These are phyloP conservation scores for Platanista minor DNA, from an alignment of 2,113 vertebrate genomes.

Conservation along the genomic window DNA sequence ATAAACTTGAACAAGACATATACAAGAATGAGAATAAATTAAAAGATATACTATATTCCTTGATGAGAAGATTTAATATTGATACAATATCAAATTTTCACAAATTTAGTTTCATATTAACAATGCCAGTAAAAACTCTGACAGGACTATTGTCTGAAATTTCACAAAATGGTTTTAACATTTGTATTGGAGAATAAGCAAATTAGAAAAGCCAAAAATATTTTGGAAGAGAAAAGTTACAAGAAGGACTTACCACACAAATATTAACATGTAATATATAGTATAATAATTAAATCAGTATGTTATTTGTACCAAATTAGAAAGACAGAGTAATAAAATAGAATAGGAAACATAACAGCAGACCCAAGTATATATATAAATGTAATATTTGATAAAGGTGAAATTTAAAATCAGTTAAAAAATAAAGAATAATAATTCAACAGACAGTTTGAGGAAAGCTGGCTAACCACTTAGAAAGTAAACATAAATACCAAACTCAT, in stretches of 20 bases:
- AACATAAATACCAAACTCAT: slow-evolving; percentile 17
- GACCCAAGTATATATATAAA: background rate
- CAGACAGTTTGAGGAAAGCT: background rate
- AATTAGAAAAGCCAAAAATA: slow-evolving; percentile 35
- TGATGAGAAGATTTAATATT: background rate
- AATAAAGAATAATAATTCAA: slow-evolving; percentile 19
- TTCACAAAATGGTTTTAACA: slow-evolving; percentile 25
- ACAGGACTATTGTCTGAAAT: slow-evolving; percentile 31
- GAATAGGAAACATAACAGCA: background rate
- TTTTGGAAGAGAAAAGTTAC: slow-evolving; percentile 37
- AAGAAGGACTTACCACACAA: slow-evolving; percentile 15
- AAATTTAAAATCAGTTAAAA: slow-evolving; percentile 16
- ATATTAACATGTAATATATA: slow-evolving; percentile 45
- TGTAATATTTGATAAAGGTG: background rate
- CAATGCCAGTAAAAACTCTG: background rate
- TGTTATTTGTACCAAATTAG: background rate
- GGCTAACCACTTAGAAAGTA: slow-evolving; percentile 33
- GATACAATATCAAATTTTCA: background rate
- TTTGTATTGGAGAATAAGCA: background rate
- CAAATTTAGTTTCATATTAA: background rate
- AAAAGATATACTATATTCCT: background rate
- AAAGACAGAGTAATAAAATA: slow-evolving; percentile 24
- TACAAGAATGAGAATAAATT: background rate
- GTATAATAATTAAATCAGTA: slow-evolving; percentile 49
- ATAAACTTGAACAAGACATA: background rate